A percentile compares a stretch with the other conserved stretches of the same genome.
phyloP scores from a whole-genome alignment of 2,797 vertebrate species.

The Epinephelus malabaricus region DNA sequence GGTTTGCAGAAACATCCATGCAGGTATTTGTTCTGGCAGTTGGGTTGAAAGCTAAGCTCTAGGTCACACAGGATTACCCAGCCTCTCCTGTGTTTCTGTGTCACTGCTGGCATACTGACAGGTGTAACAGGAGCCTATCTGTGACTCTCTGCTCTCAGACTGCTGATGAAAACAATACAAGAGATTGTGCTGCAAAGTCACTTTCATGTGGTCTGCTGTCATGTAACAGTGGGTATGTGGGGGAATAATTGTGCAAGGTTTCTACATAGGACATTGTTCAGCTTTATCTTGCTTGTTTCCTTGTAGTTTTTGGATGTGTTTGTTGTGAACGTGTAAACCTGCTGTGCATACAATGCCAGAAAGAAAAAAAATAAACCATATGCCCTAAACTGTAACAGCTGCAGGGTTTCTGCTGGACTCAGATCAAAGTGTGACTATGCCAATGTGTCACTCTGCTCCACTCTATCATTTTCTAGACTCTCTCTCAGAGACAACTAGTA shows the following conservation, averaged over 20 bases:
- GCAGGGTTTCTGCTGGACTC: constrained; percentile 17
- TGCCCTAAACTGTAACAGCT: constrained; percentile 5
- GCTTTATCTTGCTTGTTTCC: neutral
- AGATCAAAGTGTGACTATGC: constrained; percentile 24
- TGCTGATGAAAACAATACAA: constrained; percentile 20
- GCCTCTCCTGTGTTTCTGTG: constrained; percentile 4
- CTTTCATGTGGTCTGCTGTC: neutral
- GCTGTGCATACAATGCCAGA: neutral
- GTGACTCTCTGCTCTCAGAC: constrained; percentile 19
- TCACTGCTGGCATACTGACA: constrained; percentile 6
- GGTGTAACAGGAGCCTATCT: constrained; percentile 23
- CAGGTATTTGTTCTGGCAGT: too few relatives aligned
- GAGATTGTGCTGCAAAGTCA: constrained; percentile 24
- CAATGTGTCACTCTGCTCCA: constrained; percentile 37
- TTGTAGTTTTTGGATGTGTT: neutral
- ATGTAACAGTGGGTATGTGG: neutral
- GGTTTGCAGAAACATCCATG: too few relatives aligned
- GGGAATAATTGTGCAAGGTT: neutral
- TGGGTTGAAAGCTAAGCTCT: too few relatives aligned
- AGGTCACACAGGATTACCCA: neutral
- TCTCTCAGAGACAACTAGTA: constrained; percentile 30
- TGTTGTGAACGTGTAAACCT: neutral
- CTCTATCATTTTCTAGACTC: constrained; percentile 48
- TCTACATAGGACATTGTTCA: neutral
- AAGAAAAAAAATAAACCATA: constrained; percentile 1